phyloP scores from a whole-genome alignment of 2,888 invertebrate species.

The Drosophila percnosoma region DNA sequence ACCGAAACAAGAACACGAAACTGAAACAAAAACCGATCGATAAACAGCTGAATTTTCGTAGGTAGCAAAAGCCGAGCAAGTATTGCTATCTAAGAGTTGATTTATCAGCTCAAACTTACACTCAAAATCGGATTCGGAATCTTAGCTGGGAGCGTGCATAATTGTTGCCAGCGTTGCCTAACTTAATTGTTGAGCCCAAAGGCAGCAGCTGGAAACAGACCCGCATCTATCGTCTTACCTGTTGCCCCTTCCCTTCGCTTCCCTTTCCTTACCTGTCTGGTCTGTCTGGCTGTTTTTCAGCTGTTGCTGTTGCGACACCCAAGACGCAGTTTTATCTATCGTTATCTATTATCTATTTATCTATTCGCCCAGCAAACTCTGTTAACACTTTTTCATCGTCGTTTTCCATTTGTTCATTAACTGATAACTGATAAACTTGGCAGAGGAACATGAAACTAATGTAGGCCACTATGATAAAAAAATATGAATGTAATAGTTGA shows the following conservation, averaged over 20 bases:
- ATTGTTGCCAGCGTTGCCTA: conserved; percentile 39
- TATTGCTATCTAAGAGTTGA: conserved; percentile 33
- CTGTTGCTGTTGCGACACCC: conserved; percentile 69
- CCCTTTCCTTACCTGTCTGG: background rate
- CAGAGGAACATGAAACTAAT: conserved; percentile 31
- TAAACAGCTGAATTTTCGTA: conserved; percentile 47
- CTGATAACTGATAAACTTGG: conserved; percentile 68
- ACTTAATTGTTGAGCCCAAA: conserved; percentile 55
- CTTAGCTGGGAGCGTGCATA: conserved; percentile 36
- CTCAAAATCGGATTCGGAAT: conserved; percentile 1
- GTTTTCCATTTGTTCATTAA: conserved; percentile 49
- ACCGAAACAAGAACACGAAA: conserved; percentile 38
- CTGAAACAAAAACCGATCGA: conserved; percentile 48
- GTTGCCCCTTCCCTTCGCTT: conserved; percentile 17
- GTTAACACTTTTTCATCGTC: conserved; percentile 42
- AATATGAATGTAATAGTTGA: background rate
- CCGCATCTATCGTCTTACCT: conserved; percentile 56
- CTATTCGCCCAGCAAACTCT: conserved; percentile 45
- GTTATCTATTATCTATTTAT: conserved; percentile 34
- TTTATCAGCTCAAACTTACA: conserved; percentile 36
- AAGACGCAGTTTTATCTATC: conserved; percentile 54
- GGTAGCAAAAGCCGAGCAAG: conserved; percentile 23
- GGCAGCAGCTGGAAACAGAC: conserved; percentile 58
- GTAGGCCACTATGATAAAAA: conserved; percentile 55
- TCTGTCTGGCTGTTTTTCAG: conserved; percentile 39